A percentile compares a stretch with the other conserved stretches of the same genome.
phyloP scores from a whole-genome alignment of 1,140 invertebrate species.

The Leptopilina clavipes region DNA sequence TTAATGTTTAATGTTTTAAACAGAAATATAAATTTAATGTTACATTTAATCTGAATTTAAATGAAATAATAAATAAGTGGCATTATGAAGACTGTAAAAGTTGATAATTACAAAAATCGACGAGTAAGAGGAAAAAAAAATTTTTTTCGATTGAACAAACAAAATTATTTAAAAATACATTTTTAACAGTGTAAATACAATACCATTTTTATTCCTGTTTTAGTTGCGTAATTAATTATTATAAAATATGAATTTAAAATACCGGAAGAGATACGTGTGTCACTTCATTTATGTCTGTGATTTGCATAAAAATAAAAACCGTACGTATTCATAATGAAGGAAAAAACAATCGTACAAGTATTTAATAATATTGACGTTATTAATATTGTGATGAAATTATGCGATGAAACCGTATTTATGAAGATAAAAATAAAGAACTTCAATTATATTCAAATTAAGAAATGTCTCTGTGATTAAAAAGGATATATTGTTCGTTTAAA shows the following conservation, averaged over 20 bases:
- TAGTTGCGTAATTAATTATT: background rate
- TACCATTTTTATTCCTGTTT: background rate
- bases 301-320: slow-evolving; percentile 1
- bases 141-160: background rate
- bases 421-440: background rate
- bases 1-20: no score
- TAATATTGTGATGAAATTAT: slow-evolving; percentile 21
- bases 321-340: background rate
- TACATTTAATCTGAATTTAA: no score
- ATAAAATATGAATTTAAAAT: background rate
- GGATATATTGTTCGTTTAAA: background rate
- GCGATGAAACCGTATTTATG: background rate
- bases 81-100: background rate
- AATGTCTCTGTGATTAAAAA: background rate
- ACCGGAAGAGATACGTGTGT: background rate
- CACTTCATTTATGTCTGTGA: background rate
- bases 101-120: no score
- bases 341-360: background rate
- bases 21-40: no score
- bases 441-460: background rate
- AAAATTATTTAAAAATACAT: background rate
- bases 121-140: background rate
- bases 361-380: slow-evolving; percentile 14
- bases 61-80: no score
- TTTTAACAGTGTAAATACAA: background rate